A percentile compares a stretch with the other conserved stretches of the same genome.
phyloP scores from a whole-genome alignment of 2,888 invertebrate genomes.

The Polietes domitor region DNA sequence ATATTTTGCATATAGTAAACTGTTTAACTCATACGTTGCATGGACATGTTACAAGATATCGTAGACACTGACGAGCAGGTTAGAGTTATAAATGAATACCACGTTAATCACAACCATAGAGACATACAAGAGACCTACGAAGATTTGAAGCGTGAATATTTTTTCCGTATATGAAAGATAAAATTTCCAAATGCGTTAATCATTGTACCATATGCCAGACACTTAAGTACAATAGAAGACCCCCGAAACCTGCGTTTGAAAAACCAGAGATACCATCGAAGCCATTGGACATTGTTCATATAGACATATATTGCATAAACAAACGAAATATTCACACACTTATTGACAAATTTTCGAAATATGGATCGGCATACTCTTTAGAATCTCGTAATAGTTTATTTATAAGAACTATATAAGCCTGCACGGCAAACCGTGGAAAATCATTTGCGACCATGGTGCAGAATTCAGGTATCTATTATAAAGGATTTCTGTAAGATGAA shows the following conservation, averaged over 20 bases:
- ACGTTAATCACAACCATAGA: too few species aligned
- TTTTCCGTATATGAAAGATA: too few species aligned
- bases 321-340: constrained; percentile 56
- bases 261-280: constrained; percentile 53
- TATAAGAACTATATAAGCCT: constrained; percentile 58
- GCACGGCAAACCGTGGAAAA: constrained; percentile 59
- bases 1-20: too few species aligned
- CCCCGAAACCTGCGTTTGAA: constrained; percentile 60
- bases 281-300: constrained; percentile 64
- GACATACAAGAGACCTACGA: too few species aligned
- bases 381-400: constrained; percentile 58
- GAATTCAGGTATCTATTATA: constrained; percentile 49
- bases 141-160: constrained; percentile 36
- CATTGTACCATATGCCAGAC: constrained; percentile 60
- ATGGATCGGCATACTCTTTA: constrained; percentile 51
- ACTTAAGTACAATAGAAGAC: constrained; percentile 59
- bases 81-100: too few species aligned
- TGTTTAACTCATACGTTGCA: too few species aligned
- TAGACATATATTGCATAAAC: constrained; percentile 64
- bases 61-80: too few species aligned
- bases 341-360: constrained; percentile 63
- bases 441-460: constrained; percentile 56
- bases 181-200: constrained; percentile 63
- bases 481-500: constrained; percentile 58
- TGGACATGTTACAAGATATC: too few species aligned